These are phyloP conservation scores for Dendrocopos noguchii DNA, from an alignment of 2,113 vertebrate genomes.

Conservation along the genomic window DNA sequence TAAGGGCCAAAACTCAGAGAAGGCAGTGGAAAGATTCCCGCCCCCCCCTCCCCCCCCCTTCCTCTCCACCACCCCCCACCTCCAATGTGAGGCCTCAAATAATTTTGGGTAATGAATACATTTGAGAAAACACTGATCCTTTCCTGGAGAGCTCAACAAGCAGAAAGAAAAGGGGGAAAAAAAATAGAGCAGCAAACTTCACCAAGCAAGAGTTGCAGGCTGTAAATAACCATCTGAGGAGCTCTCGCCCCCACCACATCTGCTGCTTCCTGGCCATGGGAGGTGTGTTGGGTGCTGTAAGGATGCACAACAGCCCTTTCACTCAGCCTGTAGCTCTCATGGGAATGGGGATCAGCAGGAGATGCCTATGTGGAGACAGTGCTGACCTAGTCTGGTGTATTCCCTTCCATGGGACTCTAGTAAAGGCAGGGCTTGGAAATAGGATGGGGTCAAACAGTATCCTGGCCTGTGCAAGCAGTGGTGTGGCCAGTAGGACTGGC, in stretches of 20 bases:
- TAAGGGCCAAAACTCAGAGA: constrained; percentile 61
- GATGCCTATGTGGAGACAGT: rapidly evolving
- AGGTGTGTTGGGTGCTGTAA: not conserved
- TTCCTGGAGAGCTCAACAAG: constrained; percentile 36
- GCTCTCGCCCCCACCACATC: not conserved
- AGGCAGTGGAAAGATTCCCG: constrained; percentile 63
- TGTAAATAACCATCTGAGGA: not conserved
- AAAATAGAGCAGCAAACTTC: not conserved
- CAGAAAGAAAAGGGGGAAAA: not conserved
- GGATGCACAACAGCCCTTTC: not conserved
- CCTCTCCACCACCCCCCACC: not conserved
- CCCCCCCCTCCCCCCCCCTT: not conserved
- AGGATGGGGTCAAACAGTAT: not conserved
- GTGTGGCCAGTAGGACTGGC: no score
- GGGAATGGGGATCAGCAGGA: rapidly evolving
- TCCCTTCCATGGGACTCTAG: not conserved
- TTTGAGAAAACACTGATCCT: constrained; percentile 63
- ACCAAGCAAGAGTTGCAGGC: not conserved
- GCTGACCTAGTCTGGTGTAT: rapidly evolving
- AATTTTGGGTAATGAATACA: constrained; percentile 69
- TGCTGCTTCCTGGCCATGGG: not conserved
- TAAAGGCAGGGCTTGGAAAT: not conserved
- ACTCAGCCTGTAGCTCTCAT: rapidly evolving
- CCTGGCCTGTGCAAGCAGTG: no score
- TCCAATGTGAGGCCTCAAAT: constrained; percentile 55